Evolutionary conservation across 2,113 vertebrate genomes (phyloP), one percentile per base, ranked within the genome.

Genomic region (Elephantulus edwardii): DNA sequence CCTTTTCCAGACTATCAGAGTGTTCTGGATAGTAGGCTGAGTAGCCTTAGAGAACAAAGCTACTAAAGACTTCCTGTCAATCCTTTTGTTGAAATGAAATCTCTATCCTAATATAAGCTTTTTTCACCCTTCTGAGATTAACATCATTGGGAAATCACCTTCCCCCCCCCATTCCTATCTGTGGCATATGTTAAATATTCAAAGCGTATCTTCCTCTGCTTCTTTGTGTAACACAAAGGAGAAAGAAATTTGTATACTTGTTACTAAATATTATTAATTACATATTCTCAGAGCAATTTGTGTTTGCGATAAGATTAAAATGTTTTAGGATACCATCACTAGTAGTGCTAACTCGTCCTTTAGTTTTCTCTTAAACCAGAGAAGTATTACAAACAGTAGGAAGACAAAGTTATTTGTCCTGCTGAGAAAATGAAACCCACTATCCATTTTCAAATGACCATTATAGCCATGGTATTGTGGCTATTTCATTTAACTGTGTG

Each of bases 51-150:
- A 64, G 46, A 91, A 13, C 84, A 83, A 75, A 9, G 6, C 56
- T 24, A 56, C 2, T 24, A 77, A 71, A 60, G 66, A 4, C 74
- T 62, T 80, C 33, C 71, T 88, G 17, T 64, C 26, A 64, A 2
- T 80, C 1, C 64, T 78, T 72, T 44, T 79, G 72, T 84, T 83
- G 50, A 75, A 91, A 58, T 90, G 88, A 71, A 82, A 44, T 79
- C 91, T 90, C 58, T 93, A 8, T 14, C 78, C n/a, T 83, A 75
- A 92, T 85, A 9, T 71, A 90, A 89, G 11, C 74, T 88, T 93
- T 92, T 28, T 79, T 79, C 56, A 78, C 20, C 81, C 16, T 92
- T 66, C 77, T 75, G 56, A 79, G 42, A 76, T 68, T 19, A 33
- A 81, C 64, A 58, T 74, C 24, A 82, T 3, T 72, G 64, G 54